phyloP scores from a whole-genome alignment of 1,140 invertebrate species.

The Sogatella furcifera region DNA sequence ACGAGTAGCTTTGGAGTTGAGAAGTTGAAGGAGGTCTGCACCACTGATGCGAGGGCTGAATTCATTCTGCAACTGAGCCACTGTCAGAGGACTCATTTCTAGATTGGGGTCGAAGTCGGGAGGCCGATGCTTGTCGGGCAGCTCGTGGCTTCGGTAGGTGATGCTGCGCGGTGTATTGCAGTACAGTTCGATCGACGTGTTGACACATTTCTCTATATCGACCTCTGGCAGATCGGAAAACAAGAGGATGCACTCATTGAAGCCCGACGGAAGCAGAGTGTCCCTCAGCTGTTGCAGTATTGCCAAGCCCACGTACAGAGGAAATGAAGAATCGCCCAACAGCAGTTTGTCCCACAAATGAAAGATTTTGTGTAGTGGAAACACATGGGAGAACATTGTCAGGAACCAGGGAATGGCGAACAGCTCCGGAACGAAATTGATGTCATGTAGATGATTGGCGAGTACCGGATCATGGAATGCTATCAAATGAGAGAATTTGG shows the following conservation, averaged over 20 bases:
- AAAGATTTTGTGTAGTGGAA: constrained; percentile 95
- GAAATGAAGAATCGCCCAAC: constrained; percentile 86
- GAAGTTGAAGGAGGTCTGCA: constrained; percentile 66
- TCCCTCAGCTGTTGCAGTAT: constrained; percentile 82
- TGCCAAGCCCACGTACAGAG: constrained; percentile 87
- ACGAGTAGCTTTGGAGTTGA: constrained; percentile 45
- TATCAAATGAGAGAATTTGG: constrained; percentile 92
- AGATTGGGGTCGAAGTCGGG: constrained; percentile 28
- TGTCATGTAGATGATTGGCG: constrained; percentile 82
- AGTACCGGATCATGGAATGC: constrained; percentile 91
- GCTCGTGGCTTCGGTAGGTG: constrained; percentile 68
- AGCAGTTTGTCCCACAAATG: constrained; percentile 96
- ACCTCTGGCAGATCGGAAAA: constrained; percentile 98
- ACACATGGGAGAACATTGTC: constrained; percentile 96
- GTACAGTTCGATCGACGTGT: constrained; percentile 79
- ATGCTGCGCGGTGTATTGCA: constrained; percentile 78
- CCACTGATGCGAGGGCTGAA: constrained; percentile 72
- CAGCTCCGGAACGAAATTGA: constrained; percentile 93
- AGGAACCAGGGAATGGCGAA: constrained; percentile 99
- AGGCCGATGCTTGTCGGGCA: constrained; percentile 11
- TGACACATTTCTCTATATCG: constrained; percentile 86
- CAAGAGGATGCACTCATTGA: constrained; percentile 94
- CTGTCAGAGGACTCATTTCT: constrained; percentile 56
- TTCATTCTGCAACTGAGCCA: constrained; percentile 57
- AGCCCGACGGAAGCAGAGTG: constrained; percentile 76